Percentiles rank a stretch among this genome's conserved stretches.
Evolutionary conservation across 2,113 vertebrate genomes (phyloP).

Genomic region (Isurus oxyrinchus): DNA sequence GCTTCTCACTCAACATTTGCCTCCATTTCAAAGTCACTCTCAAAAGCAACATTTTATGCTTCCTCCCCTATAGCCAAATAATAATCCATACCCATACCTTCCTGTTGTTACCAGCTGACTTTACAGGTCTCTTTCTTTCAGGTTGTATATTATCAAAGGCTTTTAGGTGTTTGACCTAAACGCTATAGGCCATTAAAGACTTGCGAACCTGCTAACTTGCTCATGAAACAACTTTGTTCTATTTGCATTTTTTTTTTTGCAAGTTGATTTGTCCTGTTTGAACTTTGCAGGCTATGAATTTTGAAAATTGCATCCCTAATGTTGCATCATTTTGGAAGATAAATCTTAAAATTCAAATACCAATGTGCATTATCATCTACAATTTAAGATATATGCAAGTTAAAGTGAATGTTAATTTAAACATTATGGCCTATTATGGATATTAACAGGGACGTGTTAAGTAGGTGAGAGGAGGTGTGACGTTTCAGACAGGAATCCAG

Average conservation of each 20-base stretch:
- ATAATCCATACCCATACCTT: background rate
- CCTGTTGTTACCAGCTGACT: background rate
- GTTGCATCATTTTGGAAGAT: background rate
- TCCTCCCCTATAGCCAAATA: background rate
- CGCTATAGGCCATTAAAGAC: background rate
- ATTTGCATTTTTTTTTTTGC: background rate
- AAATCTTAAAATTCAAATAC: background rate
- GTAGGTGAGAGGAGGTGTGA: no score
- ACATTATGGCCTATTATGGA: no score
- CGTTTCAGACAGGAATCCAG: no score
- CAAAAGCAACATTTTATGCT: background rate
- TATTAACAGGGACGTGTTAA: no score
- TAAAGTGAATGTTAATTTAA: no score
- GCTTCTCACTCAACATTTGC: background rate
- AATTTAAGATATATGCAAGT: background rate
- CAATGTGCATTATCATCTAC: background rate
- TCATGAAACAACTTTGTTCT: background rate
- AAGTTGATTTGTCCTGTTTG: background rate
- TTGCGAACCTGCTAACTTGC: background rate
- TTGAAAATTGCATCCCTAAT: background rate
- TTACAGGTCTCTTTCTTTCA: background rate
- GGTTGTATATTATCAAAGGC: background rate
- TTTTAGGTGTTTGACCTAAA: background rate
- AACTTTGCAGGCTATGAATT: background rate
- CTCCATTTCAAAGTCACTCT: background rate